phyloP scores from a whole-genome alignment of 64 coral and sea anemone species.

The Montipora foliosa region DNA sequence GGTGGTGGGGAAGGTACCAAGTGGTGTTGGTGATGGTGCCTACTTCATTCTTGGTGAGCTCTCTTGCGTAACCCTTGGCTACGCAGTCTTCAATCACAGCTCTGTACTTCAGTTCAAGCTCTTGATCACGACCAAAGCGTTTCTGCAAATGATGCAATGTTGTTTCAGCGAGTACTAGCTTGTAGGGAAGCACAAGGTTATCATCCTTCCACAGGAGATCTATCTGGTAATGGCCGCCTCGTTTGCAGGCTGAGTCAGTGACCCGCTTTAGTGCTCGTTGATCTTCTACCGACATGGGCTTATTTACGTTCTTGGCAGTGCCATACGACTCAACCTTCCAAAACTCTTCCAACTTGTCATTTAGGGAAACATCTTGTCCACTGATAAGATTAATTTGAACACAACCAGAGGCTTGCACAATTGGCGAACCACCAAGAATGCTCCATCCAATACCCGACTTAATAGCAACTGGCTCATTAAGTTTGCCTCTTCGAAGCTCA shows the following conservation, averaged over 20 bases:
- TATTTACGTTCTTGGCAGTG: background rate
- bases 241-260: slow-evolving; percentile 6
- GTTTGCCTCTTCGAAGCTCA: slow-evolving; percentile 53
- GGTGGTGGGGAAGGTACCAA: slow-evolving; percentile 28
- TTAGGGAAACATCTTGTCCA: slow-evolving; percentile 12
- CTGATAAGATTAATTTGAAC: background rate
- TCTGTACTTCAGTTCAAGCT: slow-evolving; percentile 37
- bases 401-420: background rate
- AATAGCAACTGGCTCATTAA: slow-evolving; percentile 54
- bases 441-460: slow-evolving; percentile 65
- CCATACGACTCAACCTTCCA: slow-evolving; percentile 49
- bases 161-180: slow-evolving; percentile 37
- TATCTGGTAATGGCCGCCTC: slow-evolving; percentile 50
- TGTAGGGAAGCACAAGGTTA: slow-evolving; percentile 38
- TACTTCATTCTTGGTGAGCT: slow-evolving; percentile 50
- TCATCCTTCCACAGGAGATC: slow-evolving; percentile 42
- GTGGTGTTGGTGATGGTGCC: background rate
- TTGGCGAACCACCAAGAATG: slow-evolving; percentile 30
- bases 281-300: slow-evolving; percentile 44
- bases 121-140: slow-evolving; percentile 26
- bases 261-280: slow-evolving; percentile 29
- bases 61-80: slow-evolving; percentile 32
- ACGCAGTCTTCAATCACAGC: slow-evolving; percentile 47
- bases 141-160: slow-evolving; percentile 32
- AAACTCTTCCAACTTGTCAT: slow-evolving; percentile 3